Base-by-base conservation (phyloP, 2,797 vertebrate genomes). In the Steatocranus sp. region DNA sequence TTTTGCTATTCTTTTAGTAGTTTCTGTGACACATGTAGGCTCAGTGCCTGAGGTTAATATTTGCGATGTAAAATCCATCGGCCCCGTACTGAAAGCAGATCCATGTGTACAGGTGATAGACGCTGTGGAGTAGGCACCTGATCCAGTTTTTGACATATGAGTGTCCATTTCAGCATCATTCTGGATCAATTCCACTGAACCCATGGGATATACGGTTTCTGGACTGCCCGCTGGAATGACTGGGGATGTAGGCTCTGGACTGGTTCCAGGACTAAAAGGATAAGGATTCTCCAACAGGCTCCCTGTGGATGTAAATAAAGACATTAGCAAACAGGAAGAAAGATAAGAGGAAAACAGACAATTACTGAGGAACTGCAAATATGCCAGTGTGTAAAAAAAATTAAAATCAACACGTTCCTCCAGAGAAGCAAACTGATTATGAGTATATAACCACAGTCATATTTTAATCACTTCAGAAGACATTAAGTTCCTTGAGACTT, bases 191-290 rank as follows among this genome's bases (percentile, higher is more conserved):
- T 89, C 80, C 51, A 80, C 41, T 56, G 78, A 78, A 84, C 81
- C 66, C 68, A 81, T 86, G 50, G 83, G 78, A 87, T 38, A 78
- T 61, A 75, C 5, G 15, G 82, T 76, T 74, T 91, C 88, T 63
- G 84, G 86, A 51, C 70, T 32, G 43, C 70, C 81, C 7, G 18
- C 80, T 76, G 90, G 82, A 66, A 86, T 81, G 58, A 89, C 51
- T 30, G 93, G 92, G 27, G 87, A 94, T 41, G 89, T 63, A 17
- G 89, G 89, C 70, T 93, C 94, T 53, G 95, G 93, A 89, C 94
- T 95, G 32, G 91, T 94, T 73, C 83, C 92, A 17, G 94, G 94
- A 79, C 95, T 95, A 77, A 94, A 89, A 34, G 90, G 89, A 89
- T 88, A 91, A 8, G 88, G 90, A 74, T 91, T 88, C 43, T 95